Evolutionary conservation across 2,797 vertebrate species (phyloP), one percentile per base, ranked within the genome.

Genomic region (Adelosebastes latens): DNA sequence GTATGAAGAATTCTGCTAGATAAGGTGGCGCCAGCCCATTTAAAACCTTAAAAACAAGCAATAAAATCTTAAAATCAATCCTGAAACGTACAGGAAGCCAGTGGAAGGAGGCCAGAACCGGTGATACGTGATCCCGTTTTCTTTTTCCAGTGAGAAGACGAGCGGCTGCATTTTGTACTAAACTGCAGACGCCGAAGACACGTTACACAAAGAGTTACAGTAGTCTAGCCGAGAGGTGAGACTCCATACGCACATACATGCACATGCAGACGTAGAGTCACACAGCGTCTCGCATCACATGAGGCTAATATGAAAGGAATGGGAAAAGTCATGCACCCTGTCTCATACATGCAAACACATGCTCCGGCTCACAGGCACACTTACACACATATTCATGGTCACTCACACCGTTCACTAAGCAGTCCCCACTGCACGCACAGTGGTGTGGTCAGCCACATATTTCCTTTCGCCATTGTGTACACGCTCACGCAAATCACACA

Each of bases 321-420:
- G 52, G 46, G 34, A 72, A 75, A 68, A 91, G 92, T 93, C 91
- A 90, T 81, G 84, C 83, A 87, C 79, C 71, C 75, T 18, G 64
- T 79, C 79, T 90, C 70, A 88, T 87, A 84, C 91, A 92, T 90
- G 86, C 90, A 87, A 84, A 89, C 89, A 89, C 88, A 92, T 79
- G 86, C 88, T 72, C 81, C 11, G 20, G 42, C 76, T 82, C 80
- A 69, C 46, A 84, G 75, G 64, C 49, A 27, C 75, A 62, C 79
- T 83, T 82, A 66, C 71, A 79, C 88, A 83, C 29, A 73, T 80
- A 89, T 84, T 89, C 86, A 79, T 60, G 77, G 84, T 80, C 89
- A 89, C 87, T 79, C 81, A 55, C 79, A 56, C 39, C 6, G 1
- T 56, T 82, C 73, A 78, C 81, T 82, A 46, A 90, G 52, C 60